These are phyloP conservation scores for Gastrophysa polygoni DNA, from an alignment of 2,888 invertebrate species.

Conservation along the genomic window DNA sequence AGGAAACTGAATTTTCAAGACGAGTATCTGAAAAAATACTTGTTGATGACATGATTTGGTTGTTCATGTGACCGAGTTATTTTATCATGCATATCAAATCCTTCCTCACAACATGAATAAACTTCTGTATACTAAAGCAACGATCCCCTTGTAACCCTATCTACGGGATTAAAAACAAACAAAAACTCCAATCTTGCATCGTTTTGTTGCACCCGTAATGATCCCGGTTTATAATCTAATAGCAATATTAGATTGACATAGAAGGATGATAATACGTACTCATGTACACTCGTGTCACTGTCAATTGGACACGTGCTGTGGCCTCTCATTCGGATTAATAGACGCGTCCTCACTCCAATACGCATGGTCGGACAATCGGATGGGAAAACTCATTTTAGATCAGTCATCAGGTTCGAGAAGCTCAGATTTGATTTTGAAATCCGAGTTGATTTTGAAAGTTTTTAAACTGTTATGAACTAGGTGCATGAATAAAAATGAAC, in stretches of 20 bases:
- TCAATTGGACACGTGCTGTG: constrained; percentile 46
- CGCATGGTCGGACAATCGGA: constrained; percentile 3
- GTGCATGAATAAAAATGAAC: too few species aligned
- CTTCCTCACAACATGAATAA: constrained; percentile 8
- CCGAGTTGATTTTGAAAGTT: too few species aligned
- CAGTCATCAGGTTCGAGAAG: too few species aligned
- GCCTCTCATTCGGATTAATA: constrained; percentile 25
- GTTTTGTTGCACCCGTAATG: constrained; percentile 41
- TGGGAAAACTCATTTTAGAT: constrained; percentile 5
- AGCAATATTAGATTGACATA: constrained; percentile 51
- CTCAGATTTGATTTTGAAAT: too few species aligned
- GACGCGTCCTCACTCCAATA: constrained; percentile 16
- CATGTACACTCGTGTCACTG: constrained; percentile 47
- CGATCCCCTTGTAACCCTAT: background rate
- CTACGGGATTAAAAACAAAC: constrained; percentile 15
- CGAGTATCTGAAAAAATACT: too few species aligned
- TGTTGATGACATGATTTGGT: too few species aligned
- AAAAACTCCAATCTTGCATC: constrained; percentile 29
- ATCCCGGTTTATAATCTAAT: constrained; percentile 51
- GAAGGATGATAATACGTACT: constrained; percentile 47
- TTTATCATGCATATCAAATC: background rate
- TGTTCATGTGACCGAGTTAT: too few species aligned
- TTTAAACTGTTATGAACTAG: too few species aligned
- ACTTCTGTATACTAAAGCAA: too few species aligned
- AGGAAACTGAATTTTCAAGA: too few species aligned